phyloP scores from a whole-genome alignment of 53 echinoderm and acorn worm genomes.

The Arbacia lixula region DNA sequence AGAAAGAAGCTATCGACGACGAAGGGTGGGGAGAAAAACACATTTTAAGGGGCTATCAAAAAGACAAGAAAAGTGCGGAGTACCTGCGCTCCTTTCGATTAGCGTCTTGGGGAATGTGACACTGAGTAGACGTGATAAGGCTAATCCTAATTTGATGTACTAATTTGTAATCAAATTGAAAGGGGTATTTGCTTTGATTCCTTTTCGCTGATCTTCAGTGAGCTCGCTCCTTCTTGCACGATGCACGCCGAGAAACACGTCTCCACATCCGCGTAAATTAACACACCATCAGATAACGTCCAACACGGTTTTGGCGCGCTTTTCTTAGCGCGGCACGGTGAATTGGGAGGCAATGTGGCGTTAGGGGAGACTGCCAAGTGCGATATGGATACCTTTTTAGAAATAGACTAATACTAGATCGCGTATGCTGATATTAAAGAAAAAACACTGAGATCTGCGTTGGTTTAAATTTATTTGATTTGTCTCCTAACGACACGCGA shows the following conservation, averaged over 20 bases:
- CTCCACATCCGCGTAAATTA: conserved; percentile 50
- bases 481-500: too few species aligned
- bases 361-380: conserved; percentile 40
- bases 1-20: too few species aligned
- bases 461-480: too few species aligned
- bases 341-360: neutral
- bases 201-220: neutral
- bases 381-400: conserved; percentile 20
- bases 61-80: conserved; percentile 21
- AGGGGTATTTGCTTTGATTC: conserved; percentile 16
- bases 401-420: too few species aligned
- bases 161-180: conserved; percentile 55
- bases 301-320: conserved; percentile 4
- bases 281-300: conserved; percentile 28
- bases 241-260: conserved; percentile 25
- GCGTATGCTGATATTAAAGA: too few species aligned
- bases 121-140: conserved; percentile 51
- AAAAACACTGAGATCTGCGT: too few species aligned
- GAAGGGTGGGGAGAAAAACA: too few species aligned
- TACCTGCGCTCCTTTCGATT: neutral
- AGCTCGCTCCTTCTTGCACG: neutral
- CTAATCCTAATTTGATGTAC: conserved; percentile 58
- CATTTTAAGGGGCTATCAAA: too few species aligned
- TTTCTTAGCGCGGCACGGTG: neutral
- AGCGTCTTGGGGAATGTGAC: conserved; percentile 12